A percentile compares a stretch with the other conserved stretches of the same genome.
Conservation (phyloP, 2,113 vertebrate species). For the Ammospiza nelsoni region DNA sequence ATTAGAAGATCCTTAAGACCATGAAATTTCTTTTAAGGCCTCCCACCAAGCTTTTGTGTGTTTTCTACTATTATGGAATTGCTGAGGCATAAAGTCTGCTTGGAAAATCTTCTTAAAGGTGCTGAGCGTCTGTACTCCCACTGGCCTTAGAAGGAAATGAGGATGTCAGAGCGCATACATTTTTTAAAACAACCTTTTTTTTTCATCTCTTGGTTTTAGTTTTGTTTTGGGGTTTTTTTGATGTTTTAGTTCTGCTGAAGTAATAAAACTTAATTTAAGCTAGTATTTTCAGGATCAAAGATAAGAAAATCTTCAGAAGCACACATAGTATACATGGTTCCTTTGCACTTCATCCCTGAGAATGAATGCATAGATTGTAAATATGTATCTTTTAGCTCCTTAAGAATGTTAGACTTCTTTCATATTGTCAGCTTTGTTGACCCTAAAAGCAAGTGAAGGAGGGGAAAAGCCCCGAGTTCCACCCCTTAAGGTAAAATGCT, state of each 20-base stretch:
- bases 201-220: neutral
- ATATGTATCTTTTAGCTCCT: neutral
- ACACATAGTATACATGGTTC: neutral
- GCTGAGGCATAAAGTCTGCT: neutral
- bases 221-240: neutral
- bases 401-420: neutral
- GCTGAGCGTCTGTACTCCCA: neutral
- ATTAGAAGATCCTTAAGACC: neutral
- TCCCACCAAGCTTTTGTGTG: neutral
- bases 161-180: neutral
- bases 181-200: neutral
- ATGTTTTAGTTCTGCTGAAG: neutral
- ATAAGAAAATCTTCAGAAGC: neutral
- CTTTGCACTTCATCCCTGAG: neutral
- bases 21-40: neutral
- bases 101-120: neutral
- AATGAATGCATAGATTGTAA: neutral
- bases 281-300: neutral
- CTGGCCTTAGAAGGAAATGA: neutral
- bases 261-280: neutral
- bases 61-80: neutral
- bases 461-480: neutral
- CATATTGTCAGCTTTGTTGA: neutral
- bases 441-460: neutral
- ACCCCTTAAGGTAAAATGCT: neutral